phyloP scores from a whole-genome alignment of 2,113 vertebrate genomes.

The Delphinus delphis region DNA sequence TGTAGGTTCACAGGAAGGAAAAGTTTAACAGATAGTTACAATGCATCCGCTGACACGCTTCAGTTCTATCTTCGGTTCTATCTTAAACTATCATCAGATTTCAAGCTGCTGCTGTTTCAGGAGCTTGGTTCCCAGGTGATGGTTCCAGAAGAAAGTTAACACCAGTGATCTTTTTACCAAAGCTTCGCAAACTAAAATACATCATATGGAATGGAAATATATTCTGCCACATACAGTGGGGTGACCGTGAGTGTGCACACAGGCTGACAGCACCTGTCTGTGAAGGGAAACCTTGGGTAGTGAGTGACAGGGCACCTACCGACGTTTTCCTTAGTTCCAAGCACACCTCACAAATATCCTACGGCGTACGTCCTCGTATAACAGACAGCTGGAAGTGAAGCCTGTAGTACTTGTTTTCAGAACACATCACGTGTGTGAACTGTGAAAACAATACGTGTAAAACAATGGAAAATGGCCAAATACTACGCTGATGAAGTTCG shows the following conservation, averaged over 20 bases:
- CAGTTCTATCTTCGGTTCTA: not conserved
- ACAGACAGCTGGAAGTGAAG: not conserved
- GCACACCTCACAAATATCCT: not conserved
- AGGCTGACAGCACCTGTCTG: not conserved
- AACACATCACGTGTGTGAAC: not conserved
- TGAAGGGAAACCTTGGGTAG: not conserved
- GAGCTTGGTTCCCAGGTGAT: not conserved
- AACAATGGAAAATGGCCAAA: not conserved
- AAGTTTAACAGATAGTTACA: not conserved
- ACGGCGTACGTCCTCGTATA: too few relatives aligned
- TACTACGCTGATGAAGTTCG: not conserved
- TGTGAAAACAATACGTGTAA: not conserved
- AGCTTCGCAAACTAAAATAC: not conserved
- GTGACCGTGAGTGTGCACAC: not conserved
- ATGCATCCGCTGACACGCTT: too few relatives aligned
- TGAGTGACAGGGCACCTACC: not conserved
- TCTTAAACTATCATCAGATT: not conserved
- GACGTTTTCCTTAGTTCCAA: not conserved
- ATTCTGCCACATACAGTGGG: not conserved
- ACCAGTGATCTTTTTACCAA: not conserved
- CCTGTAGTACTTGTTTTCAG: not conserved
- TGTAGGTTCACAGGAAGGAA: not conserved
- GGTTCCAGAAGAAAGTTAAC: not conserved
- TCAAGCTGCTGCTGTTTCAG: not conserved
- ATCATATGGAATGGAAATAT: not conserved